Evolutionary conservation across 1,140 invertebrate genomes (phyloP), one percentile per base, ranked within the genome.

Genomic region (Caenorhabditis tropicalis): DNA sequence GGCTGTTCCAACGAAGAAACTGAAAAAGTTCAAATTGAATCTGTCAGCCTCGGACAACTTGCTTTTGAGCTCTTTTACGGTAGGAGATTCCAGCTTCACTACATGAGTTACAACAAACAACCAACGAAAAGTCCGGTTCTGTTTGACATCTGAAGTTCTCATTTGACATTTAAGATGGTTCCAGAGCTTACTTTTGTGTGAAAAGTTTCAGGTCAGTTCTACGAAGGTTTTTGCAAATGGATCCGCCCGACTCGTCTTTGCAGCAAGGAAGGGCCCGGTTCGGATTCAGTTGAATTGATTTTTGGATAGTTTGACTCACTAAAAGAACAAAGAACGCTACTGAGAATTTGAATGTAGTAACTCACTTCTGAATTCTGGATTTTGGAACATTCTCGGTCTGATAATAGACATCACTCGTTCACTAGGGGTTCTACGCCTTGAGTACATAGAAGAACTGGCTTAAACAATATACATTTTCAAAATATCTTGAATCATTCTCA

Each of bases 41-140:
- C 10, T 3, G 12, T 10, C 3, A 65, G 16, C 19, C 19, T 43
- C 56, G 21, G 16, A 46, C n/a, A 83, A 74, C 80, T 85, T 79
- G 84, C 85, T 82, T 86, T 15, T 85, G 43, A 4, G 85, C 85
- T 80, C 85, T 85, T 49, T 86, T 65, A 15, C 85, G 27, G 46
- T 86, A 86, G 33, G 43, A 79, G 24, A 70, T 48, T 19, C 85
- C 85, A 21, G 80, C 39, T 21, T 83, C 82, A 81, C 46, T 83
- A 48, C 85, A 86, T 9, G 74, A 56, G 24, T 85, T 86, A 51
- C 85, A 86, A 48, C 85, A 86, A 15, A 86, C 85, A 39, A 86
- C 85, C 4, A 86, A 43, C n/a, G 82, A 84, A 46, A 86, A 86
- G 31, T 86, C 85, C 0, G 85, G 82, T 53, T 86, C 85, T 0